A percentile compares a stretch with the other conserved stretches of the same genome.
Conservation (phyloP, 1,140 invertebrate species). For the Harpegnathos saltator region DNA sequence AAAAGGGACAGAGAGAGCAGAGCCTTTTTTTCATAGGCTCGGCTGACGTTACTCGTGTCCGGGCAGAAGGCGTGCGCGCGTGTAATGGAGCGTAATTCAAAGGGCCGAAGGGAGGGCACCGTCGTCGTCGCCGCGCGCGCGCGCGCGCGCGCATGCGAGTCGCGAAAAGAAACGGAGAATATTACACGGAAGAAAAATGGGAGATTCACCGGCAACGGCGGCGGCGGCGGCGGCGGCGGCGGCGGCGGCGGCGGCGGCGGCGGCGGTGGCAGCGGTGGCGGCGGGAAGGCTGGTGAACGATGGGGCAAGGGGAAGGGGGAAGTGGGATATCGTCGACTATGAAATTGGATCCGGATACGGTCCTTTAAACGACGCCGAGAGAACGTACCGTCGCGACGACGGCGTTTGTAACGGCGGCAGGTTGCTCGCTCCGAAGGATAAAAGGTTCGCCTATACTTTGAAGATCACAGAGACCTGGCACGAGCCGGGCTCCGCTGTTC, state of each 20-base stretch:
- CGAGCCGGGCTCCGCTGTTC: slow-evolving; percentile 60
- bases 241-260: no score
- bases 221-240: no score
- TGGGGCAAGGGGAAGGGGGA: not conserved
- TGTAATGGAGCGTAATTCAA: slow-evolving; percentile 43
- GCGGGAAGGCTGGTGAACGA: no score
- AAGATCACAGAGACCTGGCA: slow-evolving; percentile 80
- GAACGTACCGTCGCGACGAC: slow-evolving; percentile 52
- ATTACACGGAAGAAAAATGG: slow-evolving; percentile 23
- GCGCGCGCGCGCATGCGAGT: no score
- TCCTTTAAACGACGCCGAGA: slow-evolving; percentile 54
- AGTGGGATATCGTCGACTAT: slow-evolving; percentile 28
- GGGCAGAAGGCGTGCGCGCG: slow-evolving; percentile 13
- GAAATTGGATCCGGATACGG: slow-evolving; percentile 68
- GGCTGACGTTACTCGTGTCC: slow-evolving; percentile 24
- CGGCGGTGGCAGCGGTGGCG: no score
- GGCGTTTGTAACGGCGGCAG: slow-evolving; percentile 62
- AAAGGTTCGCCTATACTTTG: slow-evolving; percentile 78
- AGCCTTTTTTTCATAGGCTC: not conserved
- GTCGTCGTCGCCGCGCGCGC: no score
- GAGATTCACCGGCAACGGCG: slow-evolving; percentile 8
- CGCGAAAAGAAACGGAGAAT: slow-evolving; percentile 11
- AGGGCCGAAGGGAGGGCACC: not conserved
- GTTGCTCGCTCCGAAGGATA: slow-evolving; percentile 66
- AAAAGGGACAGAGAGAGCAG: no score